Base-by-base conservation (phyloP, 2,113 vertebrate species). In the Saccopteryx leptura region DNA sequence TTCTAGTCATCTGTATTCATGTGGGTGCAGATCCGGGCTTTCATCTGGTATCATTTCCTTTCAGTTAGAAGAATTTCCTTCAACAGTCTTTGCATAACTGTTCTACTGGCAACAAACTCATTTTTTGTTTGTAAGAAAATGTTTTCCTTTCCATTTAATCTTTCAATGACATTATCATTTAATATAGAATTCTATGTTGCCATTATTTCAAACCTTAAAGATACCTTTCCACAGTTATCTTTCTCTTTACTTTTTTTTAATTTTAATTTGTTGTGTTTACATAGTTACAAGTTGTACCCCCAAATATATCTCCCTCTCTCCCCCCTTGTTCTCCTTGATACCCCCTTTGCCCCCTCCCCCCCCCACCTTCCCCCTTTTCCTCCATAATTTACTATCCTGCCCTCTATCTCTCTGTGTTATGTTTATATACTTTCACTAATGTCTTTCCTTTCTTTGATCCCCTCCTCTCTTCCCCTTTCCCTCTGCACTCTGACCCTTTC, bases 21-120 rank as follows among this genome's bases (percentile, higher is more conserved):
- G 39, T 79, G 74, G 68, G 61, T 61, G 23, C 58, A 80, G 48
- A 90, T 78, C 14, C 28, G 89, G 31, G 39, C 50, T 90, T 94
- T 58, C 93, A 95, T 92, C 91, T 96, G 91, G n/a, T 85, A 74
- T 78, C 52, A 85, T 94, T 90, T 95, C 93, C 78, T 94, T 80
- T 95, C 85, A 95, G 15, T 60, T 39, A 92, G 81, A 87, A 92
- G 39, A 80, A 78, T 72, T 94, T 94, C 88, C 91, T 96, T 85
- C 81, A 74, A 52, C 93, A 92, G 88, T 92, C 58, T 54, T 97
- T 88, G 2, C 54, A 63, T 69, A 95, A 18, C 50, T 33, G 5
- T 63, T 92, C 28, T 96, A 15, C n/a, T 81, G 78, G 24, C 74
- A 87, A 39, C 15, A 78, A 61, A 91, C 65, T 90, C 65, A 23